Evolutionary conservation across 2,888 invertebrate genomes (phyloP).

Genomic region (Oscheius sp.): DNA sequence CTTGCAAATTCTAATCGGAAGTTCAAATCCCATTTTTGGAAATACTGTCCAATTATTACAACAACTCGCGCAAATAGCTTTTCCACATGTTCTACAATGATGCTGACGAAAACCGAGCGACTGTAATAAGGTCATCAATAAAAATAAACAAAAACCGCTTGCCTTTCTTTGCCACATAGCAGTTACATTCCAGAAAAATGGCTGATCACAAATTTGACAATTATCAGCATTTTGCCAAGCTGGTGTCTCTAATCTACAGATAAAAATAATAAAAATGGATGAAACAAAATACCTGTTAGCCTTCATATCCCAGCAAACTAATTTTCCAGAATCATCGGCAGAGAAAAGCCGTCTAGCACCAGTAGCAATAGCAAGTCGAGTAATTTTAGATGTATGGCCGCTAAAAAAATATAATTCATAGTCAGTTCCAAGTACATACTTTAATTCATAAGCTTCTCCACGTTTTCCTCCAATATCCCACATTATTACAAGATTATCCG

Average conservation of each 20-base stretch:
- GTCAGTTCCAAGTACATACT: conserved; percentile 43
- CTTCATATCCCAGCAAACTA: conserved; percentile 95
- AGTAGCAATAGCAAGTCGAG: conserved; percentile 86
- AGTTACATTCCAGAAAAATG: conserved; percentile 98
- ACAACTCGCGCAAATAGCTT: conserved; percentile 93
- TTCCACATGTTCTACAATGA: conserved; percentile 83
- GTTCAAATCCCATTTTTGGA: conserved; percentile 97
- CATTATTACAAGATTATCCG: conserved; percentile 92
- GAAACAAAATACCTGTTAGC: conserved; percentile 76
- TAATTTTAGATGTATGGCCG: conserved; percentile 82
- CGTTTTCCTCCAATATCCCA: conserved; percentile 98
- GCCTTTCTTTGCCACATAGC: conserved; percentile 94
- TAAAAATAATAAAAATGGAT: background rate
- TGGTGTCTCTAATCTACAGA: conserved; percentile 82
- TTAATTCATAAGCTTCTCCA: conserved; percentile 93
- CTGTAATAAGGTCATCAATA: too few relatives aligned
- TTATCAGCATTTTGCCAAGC: conserved; percentile 93
- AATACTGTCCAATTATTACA: conserved; percentile 88
- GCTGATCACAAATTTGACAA: conserved; percentile 92
- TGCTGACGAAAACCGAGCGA: conserved; percentile 75
- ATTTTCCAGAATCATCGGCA: conserved; percentile 89
- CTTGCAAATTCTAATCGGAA: conserved; percentile 94
- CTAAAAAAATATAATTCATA: conserved; percentile 51
- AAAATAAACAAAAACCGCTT: conserved; percentile 84
- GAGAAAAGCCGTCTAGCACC: conserved; percentile 86